Evolutionary conservation across 30 jellyfish, hydroid and myxozoan species (phyloP).

Genomic region (Mastigias papua): DNA sequence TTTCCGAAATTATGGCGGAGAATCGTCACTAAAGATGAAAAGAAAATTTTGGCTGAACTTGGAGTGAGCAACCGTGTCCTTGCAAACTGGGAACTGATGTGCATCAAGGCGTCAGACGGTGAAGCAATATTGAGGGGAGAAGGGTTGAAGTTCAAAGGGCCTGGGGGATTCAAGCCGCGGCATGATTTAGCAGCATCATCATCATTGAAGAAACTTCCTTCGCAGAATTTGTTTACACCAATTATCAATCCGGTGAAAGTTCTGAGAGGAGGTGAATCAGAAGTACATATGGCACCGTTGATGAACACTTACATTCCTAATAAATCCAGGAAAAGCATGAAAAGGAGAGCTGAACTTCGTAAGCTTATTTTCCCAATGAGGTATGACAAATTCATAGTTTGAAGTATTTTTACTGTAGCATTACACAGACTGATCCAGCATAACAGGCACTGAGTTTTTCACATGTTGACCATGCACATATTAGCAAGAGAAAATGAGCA

Average conservation of each 20-base stretch:
- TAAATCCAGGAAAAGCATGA: neutral
- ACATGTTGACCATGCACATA: too few relatives aligned
- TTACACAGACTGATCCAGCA: too few relatives aligned
- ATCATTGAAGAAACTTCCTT: neutral
- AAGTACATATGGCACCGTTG: slow-evolving; percentile 46
- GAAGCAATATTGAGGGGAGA: slow-evolving; percentile 80
- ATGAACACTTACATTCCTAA: slow-evolving; percentile 21
- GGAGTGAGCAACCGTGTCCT: slow-evolving; percentile 82
- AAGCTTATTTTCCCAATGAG: slow-evolving; percentile 14
- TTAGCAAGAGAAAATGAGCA: too few relatives aligned
- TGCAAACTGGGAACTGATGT: slow-evolving; percentile 90
- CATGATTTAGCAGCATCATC: neutral
- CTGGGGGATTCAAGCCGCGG: slow-evolving; percentile 35
- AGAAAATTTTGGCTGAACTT: slow-evolving; percentile 62
- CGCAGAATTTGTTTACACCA: slow-evolving; percentile 4
- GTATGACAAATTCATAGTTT: too few relatives aligned
- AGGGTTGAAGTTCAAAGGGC: slow-evolving; percentile 71
- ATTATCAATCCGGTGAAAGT: slow-evolving; percentile 9
- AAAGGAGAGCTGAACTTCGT: slow-evolving; percentile 45
- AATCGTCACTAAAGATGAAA: slow-evolving; percentile 77
- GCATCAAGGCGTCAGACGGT: slow-evolving; percentile 86
- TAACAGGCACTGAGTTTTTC: too few relatives aligned
- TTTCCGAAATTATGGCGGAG: slow-evolving; percentile 87
- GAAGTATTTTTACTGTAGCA: too few relatives aligned
- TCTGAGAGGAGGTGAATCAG: slow-evolving; percentile 45